These are phyloP conservation scores for Acrobasis repandana DNA, from an alignment of 2,888 invertebrate genomes.

Conservation along the genomic window DNA sequence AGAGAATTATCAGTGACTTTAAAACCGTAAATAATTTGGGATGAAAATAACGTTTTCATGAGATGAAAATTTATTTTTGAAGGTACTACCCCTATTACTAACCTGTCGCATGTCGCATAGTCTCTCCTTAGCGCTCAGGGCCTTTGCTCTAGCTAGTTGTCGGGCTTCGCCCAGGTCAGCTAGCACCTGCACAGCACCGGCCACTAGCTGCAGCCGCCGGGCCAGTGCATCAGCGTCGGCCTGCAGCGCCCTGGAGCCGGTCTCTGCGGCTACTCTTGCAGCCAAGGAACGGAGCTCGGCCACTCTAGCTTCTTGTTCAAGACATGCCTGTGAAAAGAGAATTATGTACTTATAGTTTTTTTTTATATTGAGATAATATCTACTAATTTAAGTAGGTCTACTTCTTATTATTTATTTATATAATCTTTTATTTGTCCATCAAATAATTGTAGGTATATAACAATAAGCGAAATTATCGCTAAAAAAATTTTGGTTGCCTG, in stretches of 20 bases:
- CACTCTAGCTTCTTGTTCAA: conserved; percentile 88
- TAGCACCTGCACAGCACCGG: conserved; percentile 87
- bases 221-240: conserved; percentile 91
- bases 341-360: not conserved
- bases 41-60: too few relatives aligned
- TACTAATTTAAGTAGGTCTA: too few relatives aligned
- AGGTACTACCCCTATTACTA: too few relatives aligned
- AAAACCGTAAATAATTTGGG: too few relatives aligned
- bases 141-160: conserved; percentile 80
- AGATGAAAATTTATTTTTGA: too few relatives aligned
- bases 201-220: conserved; percentile 88
- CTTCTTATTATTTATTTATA: too few relatives aligned
- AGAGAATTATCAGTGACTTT: too few relatives aligned
- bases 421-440: too few relatives aligned
- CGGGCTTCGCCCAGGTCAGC: conserved; percentile 90
- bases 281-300: conserved; percentile 89
- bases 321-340: conserved; percentile 84
- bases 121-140: conserved; percentile 85
- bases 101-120: conserved; percentile 91
- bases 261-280: conserved; percentile 89
- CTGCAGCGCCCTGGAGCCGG: conserved; percentile 88
- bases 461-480: too few relatives aligned
- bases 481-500: too few relatives aligned
- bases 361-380: too few relatives aligned
- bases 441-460: too few relatives aligned